Conservation (phyloP, 2,113 vertebrate genomes). For the Taxidea taxus region DNA sequence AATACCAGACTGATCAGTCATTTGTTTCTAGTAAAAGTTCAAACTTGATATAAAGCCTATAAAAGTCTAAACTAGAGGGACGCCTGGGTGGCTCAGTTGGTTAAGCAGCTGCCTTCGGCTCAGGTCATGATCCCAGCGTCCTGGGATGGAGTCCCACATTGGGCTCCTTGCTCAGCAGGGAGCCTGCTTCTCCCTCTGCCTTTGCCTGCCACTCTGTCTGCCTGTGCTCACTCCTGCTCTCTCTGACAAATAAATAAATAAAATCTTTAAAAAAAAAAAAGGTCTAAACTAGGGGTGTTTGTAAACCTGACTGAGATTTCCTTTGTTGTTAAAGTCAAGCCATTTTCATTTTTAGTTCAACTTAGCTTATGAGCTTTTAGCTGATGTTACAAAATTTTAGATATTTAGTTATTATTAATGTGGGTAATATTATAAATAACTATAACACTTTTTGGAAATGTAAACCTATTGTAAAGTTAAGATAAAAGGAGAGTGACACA, state of each 20-base stretch:
- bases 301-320: not conserved
- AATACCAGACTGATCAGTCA: not conserved
- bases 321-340: not conserved
- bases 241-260: no score
- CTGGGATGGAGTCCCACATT: no score
- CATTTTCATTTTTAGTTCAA: conserved; percentile 1
- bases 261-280: no score
- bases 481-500: not conserved
- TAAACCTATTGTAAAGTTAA: not conserved
- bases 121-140: no score
- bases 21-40: not conserved
- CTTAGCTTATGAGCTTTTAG: not conserved
- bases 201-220: no score
- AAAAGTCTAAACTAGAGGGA: not conserved
- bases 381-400: not conserved
- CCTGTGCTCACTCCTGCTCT: no score
- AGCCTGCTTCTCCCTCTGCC: no score
- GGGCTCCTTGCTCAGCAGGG: no score
- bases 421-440: not conserved
- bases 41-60: not conserved
- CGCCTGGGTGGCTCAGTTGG: no score
- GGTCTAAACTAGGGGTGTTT: not conserved
- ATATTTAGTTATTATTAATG: not conserved
- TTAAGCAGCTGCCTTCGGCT: no score
- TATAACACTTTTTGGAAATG: not conserved